Evolutionary conservation across 2,797 vertebrate genomes (phyloP).

Genomic region (Scleropages formosus): DNA sequence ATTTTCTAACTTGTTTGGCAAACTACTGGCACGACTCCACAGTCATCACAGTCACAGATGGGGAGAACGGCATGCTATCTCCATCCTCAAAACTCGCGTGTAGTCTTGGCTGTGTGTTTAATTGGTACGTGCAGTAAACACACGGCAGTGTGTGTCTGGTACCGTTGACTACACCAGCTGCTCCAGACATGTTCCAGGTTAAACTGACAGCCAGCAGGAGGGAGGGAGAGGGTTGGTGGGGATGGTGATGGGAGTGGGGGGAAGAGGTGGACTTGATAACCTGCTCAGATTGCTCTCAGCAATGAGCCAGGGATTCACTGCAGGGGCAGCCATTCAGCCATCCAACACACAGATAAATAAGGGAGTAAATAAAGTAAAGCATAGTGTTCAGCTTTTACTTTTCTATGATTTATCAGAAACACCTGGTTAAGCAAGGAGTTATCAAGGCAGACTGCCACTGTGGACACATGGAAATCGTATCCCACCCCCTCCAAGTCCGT

Average conservation of each 20-base stretch:
- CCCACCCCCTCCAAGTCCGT: background rate
- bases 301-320: conserved; percentile 35
- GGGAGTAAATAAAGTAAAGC: conserved; percentile 44
- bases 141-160: background rate
- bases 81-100: conserved; percentile 31
- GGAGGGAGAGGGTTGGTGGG: conserved; percentile 19
- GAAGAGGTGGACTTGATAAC: conserved; percentile 33
- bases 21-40: conserved; percentile 2
- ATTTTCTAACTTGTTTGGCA: conserved; percentile 11
- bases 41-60: conserved; percentile 33
- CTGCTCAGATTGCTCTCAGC: conserved; percentile 45
- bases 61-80: conserved; percentile 39
- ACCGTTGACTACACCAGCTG: conserved; percentile 1
- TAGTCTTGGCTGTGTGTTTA: conserved; percentile 20
- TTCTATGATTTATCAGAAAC: too few relatives aligned
- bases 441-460: background rate
- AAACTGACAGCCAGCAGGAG: conserved; percentile 27
- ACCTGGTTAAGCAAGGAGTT: background rate
- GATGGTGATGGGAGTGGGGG: too few relatives aligned
- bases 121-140: background rate
- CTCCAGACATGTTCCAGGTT: conserved; percentile 20
- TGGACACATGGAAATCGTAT: conserved; percentile 2
- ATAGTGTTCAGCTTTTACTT: conserved; percentile 41
- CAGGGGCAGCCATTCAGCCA: conserved; percentile 46
- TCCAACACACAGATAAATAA: conserved; percentile 43